Conservation (phyloP, 92 coral and sea anemone species). For the Palythoa caribaeorum region DNA sequence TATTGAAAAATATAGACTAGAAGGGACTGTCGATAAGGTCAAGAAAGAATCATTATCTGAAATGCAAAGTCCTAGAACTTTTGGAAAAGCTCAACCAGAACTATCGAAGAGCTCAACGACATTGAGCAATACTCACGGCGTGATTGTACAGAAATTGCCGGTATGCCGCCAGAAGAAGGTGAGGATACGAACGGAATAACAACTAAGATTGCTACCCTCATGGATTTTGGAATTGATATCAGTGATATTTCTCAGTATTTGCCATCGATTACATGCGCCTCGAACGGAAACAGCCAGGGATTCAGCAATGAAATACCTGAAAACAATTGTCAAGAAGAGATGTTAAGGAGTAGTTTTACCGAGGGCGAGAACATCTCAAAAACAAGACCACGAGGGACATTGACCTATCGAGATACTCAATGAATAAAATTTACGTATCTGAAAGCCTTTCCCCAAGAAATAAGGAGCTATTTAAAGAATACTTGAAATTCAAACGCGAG, state of each 20-base stretch:
- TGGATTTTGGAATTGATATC: background rate
- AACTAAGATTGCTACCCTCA: conserved; percentile 5
- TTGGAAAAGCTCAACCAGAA: background rate
- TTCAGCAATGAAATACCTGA: background rate
- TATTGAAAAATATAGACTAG: background rate
- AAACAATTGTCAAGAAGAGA: conserved; percentile 18
- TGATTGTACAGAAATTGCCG: background rate
- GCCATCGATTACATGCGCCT: background rate
- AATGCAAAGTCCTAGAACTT: background rate
- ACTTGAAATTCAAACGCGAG: conserved; percentile 2
- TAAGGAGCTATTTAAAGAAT: conserved; percentile 12
- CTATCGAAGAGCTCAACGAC: background rate
- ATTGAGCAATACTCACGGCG: background rate
- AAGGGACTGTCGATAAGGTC: conserved; percentile 5
- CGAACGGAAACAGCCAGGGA: background rate
- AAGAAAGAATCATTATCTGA: background rate
- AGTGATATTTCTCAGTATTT: background rate
- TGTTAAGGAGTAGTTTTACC: background rate
- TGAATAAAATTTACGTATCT: background rate
- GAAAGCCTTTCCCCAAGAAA: conserved; percentile 12
- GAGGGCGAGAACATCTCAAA: conserved; percentile 4
- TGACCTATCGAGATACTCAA: background rate
- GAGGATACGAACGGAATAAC: background rate
- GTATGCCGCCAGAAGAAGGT: conserved; percentile 6
- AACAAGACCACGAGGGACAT: conserved; percentile 11